A percentile compares a stretch with the other conserved stretches of the same genome.
These are phyloP conservation scores for Crypturellus undulatus DNA, from an alignment of 2,113 vertebrate genomes.

Conservation along the genomic window DNA sequence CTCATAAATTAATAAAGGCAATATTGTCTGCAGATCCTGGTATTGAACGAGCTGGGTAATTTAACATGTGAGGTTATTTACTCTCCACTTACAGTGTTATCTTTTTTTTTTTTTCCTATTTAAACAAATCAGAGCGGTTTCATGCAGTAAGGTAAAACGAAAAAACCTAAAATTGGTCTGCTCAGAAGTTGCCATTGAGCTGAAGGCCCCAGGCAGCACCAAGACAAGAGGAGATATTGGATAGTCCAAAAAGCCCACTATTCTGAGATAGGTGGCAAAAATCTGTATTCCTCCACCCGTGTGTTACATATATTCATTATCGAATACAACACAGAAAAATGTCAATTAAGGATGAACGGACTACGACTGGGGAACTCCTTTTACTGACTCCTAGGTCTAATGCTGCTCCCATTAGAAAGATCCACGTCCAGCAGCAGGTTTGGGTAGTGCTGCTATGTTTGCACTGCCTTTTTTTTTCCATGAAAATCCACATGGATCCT, in stretches of 20 bases:
- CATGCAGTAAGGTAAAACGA: not conserved
- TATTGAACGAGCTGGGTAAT: slow-evolving; percentile 23
- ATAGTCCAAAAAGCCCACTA: not conserved
- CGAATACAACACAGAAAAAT: not conserved
- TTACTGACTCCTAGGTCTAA: not conserved
- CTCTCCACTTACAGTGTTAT: not conserved
- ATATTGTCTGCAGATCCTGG: not conserved
- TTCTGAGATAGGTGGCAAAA: not conserved
- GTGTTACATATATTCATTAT: not conserved
- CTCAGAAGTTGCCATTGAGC: not conserved
- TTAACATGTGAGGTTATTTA: slow-evolving; percentile 23
- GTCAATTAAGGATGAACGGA: not conserved
- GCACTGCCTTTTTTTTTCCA: not conserved
- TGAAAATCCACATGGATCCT: fast-evolving
- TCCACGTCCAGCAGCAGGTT: fast-evolving
- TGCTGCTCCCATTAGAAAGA: not conserved
- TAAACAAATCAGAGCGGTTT: not conserved
- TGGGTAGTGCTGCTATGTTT: not conserved
- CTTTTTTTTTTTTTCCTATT: not conserved
- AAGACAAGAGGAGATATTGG: not conserved
- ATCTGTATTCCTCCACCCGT: not conserved
- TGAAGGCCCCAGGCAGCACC: too few species aligned
- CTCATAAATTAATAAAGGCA: slow-evolving; percentile 46
- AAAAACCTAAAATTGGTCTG: not conserved
- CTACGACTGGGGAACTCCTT: not conserved